These are phyloP conservation scores for Rhinolophus ferrumequinum DNA, from an alignment of 2,113 vertebrate genomes.

Conservation along the genomic window DNA sequence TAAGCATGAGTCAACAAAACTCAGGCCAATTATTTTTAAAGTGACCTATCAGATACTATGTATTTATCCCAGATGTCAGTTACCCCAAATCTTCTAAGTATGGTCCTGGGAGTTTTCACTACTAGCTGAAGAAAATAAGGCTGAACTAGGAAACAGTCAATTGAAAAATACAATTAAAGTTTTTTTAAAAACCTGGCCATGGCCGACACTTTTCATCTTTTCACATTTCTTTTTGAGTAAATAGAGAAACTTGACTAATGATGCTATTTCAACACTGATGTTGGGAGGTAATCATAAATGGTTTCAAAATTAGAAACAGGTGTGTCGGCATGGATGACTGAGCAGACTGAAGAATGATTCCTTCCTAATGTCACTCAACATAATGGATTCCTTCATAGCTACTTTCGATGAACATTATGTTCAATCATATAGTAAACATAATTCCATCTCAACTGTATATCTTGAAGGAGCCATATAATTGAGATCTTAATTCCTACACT, in stretches of 20 bases:
- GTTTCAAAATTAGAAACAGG: constrained; percentile 73
- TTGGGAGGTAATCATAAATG: constrained; percentile 77
- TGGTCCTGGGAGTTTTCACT: background rate
- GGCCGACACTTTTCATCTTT: background rate
- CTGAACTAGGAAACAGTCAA: background rate
- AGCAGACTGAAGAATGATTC: constrained; percentile 76
- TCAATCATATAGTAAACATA: constrained; percentile 70
- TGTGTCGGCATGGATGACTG: constrained; percentile 76
- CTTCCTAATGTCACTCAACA: constrained; percentile 71
- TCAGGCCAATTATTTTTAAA: background rate
- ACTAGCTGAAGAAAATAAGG: background rate
- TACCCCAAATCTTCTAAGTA: background rate
- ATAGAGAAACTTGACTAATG: constrained; percentile 62
- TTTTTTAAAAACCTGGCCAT: background rate
- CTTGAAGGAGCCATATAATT: constrained; percentile 69
- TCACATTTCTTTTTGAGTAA: background rate
- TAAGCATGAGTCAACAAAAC: background rate
- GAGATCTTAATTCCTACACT: constrained; percentile 42
- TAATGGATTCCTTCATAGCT: constrained; percentile 74
- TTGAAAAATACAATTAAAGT: constrained; percentile 16
- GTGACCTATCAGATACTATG: background rate
- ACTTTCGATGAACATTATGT: constrained; percentile 65
- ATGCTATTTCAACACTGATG: constrained; percentile 62
- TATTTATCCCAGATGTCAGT: background rate
- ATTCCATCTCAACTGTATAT: constrained; percentile 72